Conservation (phyloP, 2,797 vertebrate genomes). For the Sebastes diploproa region DNA sequence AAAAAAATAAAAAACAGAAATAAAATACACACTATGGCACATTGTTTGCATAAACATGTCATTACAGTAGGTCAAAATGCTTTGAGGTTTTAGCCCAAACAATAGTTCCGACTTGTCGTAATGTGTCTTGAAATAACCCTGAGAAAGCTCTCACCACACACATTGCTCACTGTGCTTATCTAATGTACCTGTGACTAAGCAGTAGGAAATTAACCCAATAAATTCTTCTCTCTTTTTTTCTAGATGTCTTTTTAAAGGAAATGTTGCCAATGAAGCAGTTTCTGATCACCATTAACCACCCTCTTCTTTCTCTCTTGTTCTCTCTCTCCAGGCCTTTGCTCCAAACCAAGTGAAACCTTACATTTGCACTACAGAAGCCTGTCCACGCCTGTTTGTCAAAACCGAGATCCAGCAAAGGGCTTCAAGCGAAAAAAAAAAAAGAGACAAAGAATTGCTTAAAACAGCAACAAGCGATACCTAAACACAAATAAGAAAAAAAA, state of each 20-base stretch:
- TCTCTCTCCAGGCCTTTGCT: constrained; percentile 84
- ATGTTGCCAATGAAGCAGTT: background rate
- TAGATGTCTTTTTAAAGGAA: background rate
- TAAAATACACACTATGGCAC: no score
- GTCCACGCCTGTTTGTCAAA: constrained; percentile 59
- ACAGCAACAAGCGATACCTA: constrained; percentile 41
- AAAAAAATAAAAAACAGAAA: background rate
- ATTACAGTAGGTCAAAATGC: background rate
- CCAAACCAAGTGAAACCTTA: constrained; percentile 88
- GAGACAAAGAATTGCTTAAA: constrained; percentile 48
- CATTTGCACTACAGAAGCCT: constrained; percentile 80
- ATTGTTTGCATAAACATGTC: background rate
- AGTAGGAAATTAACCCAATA: constrained; percentile 1
- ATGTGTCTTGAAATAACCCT: constrained; percentile 13
- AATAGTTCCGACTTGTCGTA: background rate
- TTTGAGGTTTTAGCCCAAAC: background rate
- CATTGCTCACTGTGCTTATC: background rate
- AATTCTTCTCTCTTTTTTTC: background rate
- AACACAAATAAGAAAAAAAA: constrained; percentile 25
- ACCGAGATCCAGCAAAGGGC: constrained; percentile 73
- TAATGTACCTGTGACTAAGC: background rate
- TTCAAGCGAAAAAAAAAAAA: constrained; percentile 59
- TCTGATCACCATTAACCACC: background rate
- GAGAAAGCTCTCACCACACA: constrained; percentile 3
- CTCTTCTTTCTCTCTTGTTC: background rate